Conservation (phyloP, 1,140 invertebrate genomes). For the Lysiphlebus fabarum region DNA sequence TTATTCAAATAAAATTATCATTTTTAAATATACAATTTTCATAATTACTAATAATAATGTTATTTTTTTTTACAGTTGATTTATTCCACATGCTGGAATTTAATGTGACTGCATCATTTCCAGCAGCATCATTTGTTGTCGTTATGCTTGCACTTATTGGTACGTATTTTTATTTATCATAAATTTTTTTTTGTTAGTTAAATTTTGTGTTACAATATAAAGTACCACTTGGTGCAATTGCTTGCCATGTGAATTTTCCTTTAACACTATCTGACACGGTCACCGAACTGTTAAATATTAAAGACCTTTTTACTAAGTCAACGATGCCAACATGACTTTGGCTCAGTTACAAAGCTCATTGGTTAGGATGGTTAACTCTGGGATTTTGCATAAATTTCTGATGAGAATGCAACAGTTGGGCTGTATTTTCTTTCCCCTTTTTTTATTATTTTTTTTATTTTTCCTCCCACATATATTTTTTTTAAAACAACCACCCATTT, state of each 20-base stretch:
- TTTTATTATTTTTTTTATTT: constrained; percentile 30
- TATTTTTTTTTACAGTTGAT: constrained; percentile 74
- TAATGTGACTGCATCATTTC: constrained; percentile 89
- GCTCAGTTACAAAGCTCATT: constrained; percentile 43
- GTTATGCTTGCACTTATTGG: constrained; percentile 96
- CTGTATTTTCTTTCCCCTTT: constrained; percentile 27
- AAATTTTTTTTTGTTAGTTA: no score
- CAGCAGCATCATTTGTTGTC: constrained; percentile 91
- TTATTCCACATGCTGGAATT: constrained; percentile 95
- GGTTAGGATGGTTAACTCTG: constrained; percentile 38
- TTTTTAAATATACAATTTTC: no score
- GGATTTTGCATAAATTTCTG: constrained; percentile 45
- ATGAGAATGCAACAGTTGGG: constrained; percentile 48
- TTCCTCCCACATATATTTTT: constrained; percentile 33
- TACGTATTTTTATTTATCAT: constrained; percentile 60
- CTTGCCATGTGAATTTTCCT: neutral
- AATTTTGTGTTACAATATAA: neutral
- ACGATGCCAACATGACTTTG: constrained; percentile 29
- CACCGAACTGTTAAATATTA: constrained; percentile 34
- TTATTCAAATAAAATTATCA: neutral
- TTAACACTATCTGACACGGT: constrained; percentile 11
- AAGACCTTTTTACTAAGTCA: constrained; percentile 42
- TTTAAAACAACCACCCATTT: constrained; percentile 7
- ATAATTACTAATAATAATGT: neutral
- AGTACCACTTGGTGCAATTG: constrained; percentile 3